These are phyloP conservation scores for Mycetomoellerius zeteki DNA, from an alignment of 1,140 invertebrate species.

Conservation along the genomic window DNA sequence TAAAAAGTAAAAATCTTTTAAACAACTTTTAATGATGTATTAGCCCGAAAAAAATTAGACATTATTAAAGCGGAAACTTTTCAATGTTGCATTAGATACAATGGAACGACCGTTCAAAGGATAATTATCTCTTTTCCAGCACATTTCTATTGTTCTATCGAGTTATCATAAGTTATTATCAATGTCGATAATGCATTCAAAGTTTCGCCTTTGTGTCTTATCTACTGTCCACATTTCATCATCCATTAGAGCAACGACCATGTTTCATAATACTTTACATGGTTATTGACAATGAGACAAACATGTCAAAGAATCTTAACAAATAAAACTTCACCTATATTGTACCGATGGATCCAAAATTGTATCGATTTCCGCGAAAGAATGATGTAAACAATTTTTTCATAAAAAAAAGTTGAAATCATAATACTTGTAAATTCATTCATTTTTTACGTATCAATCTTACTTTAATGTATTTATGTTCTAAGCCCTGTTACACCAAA, in stretches of 20 bases:
- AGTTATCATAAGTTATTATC: neutral
- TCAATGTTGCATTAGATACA: neutral
- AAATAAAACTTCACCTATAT: constrained; percentile 14
- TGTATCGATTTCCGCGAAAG: neutral
- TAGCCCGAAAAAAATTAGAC: neutral
- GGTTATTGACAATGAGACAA: constrained; percentile 33
- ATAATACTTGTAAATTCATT: neutral
- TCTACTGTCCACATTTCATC: constrained; percentile 13
- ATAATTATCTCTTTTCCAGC: constrained; percentile 1
- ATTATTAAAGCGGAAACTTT: neutral
- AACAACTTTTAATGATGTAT: constrained; percentile 20
- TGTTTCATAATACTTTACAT: neutral
- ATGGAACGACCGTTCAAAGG: neutral
- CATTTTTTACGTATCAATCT: neutral
- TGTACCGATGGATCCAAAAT: neutral
- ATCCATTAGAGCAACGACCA: neutral
- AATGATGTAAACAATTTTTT: constrained; percentile 20
- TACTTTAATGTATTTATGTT: neutral
- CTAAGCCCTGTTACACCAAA: too few species aligned
- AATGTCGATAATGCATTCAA: neutral
- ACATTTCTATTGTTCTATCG: neutral
- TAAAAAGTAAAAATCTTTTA: constrained; percentile 1
- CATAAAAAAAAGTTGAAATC: neutral
- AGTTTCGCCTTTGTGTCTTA: neutral
- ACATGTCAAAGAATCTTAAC: constrained; percentile 22